Evolutionary conservation across 2,888 invertebrate genomes (phyloP).

Genomic region (Caradrina kadenii): DNA sequence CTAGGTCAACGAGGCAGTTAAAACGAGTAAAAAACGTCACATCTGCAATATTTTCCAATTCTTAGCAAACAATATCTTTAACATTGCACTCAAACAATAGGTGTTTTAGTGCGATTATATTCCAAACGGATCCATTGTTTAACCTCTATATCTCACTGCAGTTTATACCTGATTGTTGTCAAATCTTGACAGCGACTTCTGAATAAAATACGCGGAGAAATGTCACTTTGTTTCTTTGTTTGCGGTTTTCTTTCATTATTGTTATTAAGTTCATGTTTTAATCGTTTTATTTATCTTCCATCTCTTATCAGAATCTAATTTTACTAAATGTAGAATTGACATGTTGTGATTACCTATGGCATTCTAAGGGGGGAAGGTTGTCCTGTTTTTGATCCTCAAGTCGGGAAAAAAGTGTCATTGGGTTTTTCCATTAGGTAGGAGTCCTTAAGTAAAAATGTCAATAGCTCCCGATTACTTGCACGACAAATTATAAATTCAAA

Average conservation of each 20-base stretch:
- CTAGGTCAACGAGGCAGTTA: too few species aligned
- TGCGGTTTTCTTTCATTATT: slow-evolving; percentile 24
- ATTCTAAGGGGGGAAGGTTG: too few species aligned
- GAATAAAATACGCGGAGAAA: slow-evolving; percentile 41
- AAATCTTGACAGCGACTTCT: slow-evolving; percentile 35
- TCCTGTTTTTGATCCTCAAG: too few species aligned
- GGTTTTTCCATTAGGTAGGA: too few species aligned
- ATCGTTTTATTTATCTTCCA: neutral
- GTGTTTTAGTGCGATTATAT: slow-evolving; percentile 35
- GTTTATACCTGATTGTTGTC: slow-evolving; percentile 34
- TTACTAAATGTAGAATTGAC: too few species aligned
- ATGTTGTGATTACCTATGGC: too few species aligned
- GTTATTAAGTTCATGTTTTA: slow-evolving; percentile 2
- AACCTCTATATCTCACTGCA: slow-evolving; percentile 24
- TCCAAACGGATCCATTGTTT: slow-evolving; percentile 40
- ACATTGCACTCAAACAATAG: slow-evolving; percentile 40
- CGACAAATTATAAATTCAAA: too few species aligned
- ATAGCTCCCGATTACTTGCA: too few species aligned
- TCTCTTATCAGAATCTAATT: too few species aligned
- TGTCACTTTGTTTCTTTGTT: slow-evolving; percentile 12
- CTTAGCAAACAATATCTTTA: slow-evolving; percentile 8
- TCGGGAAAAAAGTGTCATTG: too few species aligned
- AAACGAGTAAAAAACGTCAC: neutral
- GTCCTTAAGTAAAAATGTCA: too few species aligned
- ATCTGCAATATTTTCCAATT: slow-evolving; percentile 15